Conservation (phyloP, 1,140 invertebrate species). For the Laupala kohalensis region DNA sequence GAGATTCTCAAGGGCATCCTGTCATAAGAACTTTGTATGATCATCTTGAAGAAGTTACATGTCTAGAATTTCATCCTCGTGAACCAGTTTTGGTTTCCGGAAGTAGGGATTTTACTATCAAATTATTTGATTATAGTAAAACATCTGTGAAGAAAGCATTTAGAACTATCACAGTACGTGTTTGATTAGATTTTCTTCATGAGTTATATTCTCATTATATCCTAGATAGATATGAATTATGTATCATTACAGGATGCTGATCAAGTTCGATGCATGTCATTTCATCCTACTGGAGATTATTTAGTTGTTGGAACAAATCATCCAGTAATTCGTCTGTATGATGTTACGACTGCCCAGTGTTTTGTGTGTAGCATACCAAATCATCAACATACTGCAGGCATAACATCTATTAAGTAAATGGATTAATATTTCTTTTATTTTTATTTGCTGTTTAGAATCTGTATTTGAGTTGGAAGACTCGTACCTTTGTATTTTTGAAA, state of each 20-base stretch:
- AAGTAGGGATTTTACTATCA: slow-evolving; percentile 83
- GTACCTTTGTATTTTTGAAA: background rate
- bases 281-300: slow-evolving; percentile 92
- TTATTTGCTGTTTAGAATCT: no score
- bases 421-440: no score
- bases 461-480: no score
- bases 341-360: slow-evolving; percentile 90
- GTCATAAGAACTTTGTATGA: slow-evolving; percentile 98
- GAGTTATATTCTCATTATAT: background rate
- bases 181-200: background rate
- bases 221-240: background rate
- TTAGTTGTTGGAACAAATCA: slow-evolving; percentile 88
- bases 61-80: slow-evolving; percentile 90
- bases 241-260: slow-evolving; percentile 61
- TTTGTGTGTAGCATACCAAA: slow-evolving; percentile 82
- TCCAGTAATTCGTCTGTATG: slow-evolving; percentile 81
- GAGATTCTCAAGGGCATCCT: slow-evolving; percentile 85
- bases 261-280: slow-evolving; percentile 73
- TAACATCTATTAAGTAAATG: slow-evolving; percentile 70
- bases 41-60: slow-evolving; percentile 94
- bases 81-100: slow-evolving; percentile 89
- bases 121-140: slow-evolving; percentile 96
- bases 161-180: slow-evolving; percentile 66
- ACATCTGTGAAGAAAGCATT: slow-evolving; percentile 96
- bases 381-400: slow-evolving; percentile 79